phyloP scores from a whole-genome alignment of 2,888 invertebrate species.

The Myathropa florea region DNA sequence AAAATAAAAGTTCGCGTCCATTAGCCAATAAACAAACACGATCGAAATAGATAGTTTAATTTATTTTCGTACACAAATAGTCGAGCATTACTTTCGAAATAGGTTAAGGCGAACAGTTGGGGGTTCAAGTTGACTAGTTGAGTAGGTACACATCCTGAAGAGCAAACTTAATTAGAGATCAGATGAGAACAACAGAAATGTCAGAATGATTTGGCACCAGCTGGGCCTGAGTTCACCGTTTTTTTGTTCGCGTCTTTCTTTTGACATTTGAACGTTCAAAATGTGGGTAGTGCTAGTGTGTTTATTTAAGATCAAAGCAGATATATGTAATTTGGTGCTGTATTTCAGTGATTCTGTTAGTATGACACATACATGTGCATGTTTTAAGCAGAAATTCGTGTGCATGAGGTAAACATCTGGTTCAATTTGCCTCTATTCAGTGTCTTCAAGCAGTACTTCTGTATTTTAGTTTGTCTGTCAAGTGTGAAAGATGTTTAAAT shows the following conservation, averaged over 20 bases:
- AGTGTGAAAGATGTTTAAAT: background rate
- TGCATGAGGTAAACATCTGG: slow-evolving; percentile 6
- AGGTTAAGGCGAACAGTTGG: background rate
- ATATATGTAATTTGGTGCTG: background rate
- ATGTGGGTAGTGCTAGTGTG: background rate
- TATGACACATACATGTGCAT: background rate
- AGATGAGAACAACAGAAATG: slow-evolving; percentile 2
- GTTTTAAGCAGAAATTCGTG: background rate
- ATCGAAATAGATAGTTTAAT: slow-evolving; percentile 33
- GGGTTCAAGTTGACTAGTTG: slow-evolving; percentile 9
- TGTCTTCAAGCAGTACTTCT: slow-evolving; percentile 15
- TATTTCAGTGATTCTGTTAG: background rate
- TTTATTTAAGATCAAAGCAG: slow-evolving; percentile 27
- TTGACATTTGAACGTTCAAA: background rate
- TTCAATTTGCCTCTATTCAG: background rate
- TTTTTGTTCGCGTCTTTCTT: background rate
- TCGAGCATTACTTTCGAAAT: background rate
- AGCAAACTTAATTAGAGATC: slow-evolving; percentile 3
- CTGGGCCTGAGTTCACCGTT: background rate
- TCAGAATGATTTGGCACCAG: slow-evolving; percentile 8
- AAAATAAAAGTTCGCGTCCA: background rate
- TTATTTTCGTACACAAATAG: slow-evolving; percentile 15
- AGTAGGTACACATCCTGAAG: background rate
- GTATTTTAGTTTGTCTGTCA: background rate
- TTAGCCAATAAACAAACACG: slow-evolving; percentile 11